Base-by-base conservation (phyloP, 2,113 vertebrate species). In the Brevimyrus niger region DNA sequence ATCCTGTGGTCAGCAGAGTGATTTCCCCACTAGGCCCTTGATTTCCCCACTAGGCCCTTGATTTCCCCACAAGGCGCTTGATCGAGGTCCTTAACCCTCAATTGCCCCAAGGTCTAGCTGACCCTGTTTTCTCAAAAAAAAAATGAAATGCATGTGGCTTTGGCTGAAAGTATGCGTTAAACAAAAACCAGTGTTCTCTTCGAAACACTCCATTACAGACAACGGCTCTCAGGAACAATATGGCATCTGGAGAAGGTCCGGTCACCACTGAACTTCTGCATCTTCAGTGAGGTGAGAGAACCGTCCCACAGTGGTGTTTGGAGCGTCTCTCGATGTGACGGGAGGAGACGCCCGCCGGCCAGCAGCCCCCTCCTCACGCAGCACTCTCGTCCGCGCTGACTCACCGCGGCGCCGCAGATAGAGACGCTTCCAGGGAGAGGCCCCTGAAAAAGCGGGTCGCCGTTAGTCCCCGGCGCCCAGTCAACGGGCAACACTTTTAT, bases 401-500 rank as follows among this genome's bases (percentile, higher is more conserved):
- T 88, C 87, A 88, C 55, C 11, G 61, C 10, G 1, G 42, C 42
- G 15, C 55, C 3, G 87, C 87, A 88, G n/a, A 88, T 9, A 44
- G 61, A 44, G 87, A 31, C 21, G 9, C 51, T 65, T 65, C 23
- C 42, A 46, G 87, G 47, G 38, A n/a, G 53, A 44, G 3, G 58
- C 42, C 58, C 35, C 44, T 58, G 38, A 48, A 88, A n/a, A 5
- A 42, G 13, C 10, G 38, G 31, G 42, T 21, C 21, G n/a, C n/a
- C 44, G 4, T 69, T 69, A 23, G 58, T 88, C 87, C 69, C 38
- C 42, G 55, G 53, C 55, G 23, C 55, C 13, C 38, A 38, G 42
- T 46, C 38, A 69, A 69, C 87, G 69, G 69, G 87, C 87, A 69
- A 88, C 87, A 88, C 87, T 55, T 88, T 88, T 88, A 88, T 88